Evolutionary conservation across 2,888 invertebrate species (phyloP), one percentile per base, ranked within the genome.

Genomic region (Eucera pruinosa): DNA sequence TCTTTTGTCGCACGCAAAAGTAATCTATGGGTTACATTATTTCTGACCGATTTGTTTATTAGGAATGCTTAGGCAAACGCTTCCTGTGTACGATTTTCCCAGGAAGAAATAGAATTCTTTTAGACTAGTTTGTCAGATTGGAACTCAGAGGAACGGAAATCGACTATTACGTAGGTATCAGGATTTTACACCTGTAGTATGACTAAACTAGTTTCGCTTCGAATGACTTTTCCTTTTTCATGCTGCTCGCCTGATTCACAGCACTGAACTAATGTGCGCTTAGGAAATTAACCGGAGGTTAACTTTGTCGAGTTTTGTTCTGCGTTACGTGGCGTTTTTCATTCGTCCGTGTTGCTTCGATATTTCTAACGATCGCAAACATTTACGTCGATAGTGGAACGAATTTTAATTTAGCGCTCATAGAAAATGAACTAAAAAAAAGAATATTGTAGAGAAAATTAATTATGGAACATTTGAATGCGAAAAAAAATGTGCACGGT

Each of bases 171-270:
- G 20, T 45, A 2, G 30, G 7, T 64, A 69, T 68, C 50, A 33
- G 48, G 20, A 77, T 65, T 74, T 70, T 39, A 48, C 68, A 80
- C 58, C 55, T 66, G 52, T 9, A 18, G 25, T 13, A 71, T 80
- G 74, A 79, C 73, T 79, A 47, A 43, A 57, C 77, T 70, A 70
- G 47, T 80, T 82, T 62, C 48, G 52, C 33, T 43, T 54, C 54
- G 33, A 23, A 50, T 45, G 36, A 65, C 64, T 71, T 74, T 47
- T 48, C 41, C 43, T 43, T 66, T 55, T 62, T 57, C 30, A 0
- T 20, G n/a, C n/a, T n/a, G n/a, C n/a, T n/a, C n/a, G n/a, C n/a
- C 15, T 25, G 18, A 57, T 20, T 25, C 25, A 9, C 55, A 41
- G 41, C 48, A 25, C 43, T 43, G 48, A 23, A 36, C n/a, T n/a